These are phyloP conservation scores for Nomada hirtipes DNA, from an alignment of 2,888 invertebrate species.

Conservation along the genomic window DNA sequence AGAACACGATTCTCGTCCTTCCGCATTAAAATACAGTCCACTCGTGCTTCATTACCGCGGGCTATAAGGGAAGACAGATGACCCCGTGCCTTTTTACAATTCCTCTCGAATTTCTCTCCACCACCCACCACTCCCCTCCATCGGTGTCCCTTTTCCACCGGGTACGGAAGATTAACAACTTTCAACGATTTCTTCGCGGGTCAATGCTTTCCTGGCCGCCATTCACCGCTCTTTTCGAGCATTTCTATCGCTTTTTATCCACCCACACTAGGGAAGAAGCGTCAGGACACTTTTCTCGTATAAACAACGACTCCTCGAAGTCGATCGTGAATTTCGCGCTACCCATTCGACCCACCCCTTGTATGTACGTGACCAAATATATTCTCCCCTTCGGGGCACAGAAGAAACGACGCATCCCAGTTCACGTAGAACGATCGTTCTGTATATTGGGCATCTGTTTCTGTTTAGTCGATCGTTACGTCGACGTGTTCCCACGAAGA, in stretches of 20 bases:
- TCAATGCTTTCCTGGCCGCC: not conserved
- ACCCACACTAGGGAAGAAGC: not conserved
- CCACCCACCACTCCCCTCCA: no score
- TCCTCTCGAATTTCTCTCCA: not conserved
- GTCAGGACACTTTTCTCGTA: conserved; percentile 30
- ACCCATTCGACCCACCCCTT: conserved; percentile 4
- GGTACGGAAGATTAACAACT: conserved; percentile 21
- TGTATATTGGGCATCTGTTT: conserved; percentile 61
- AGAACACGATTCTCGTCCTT: conserved; percentile 14
- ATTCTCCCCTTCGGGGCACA: conserved; percentile 43
- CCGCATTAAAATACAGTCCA: conserved; percentile 14
- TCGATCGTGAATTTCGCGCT: conserved; percentile 57
- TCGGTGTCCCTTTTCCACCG: not conserved
- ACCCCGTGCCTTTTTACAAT: conserved; percentile 6
- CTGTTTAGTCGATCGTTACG: conserved; percentile 63
- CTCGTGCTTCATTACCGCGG: conserved; percentile 15
- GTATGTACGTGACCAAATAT: conserved; percentile 48
- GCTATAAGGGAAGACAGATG: conserved; percentile 5
- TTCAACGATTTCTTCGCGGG: not conserved
- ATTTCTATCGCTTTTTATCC: conserved; percentile 46
- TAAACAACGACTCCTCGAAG: conserved; percentile 40
- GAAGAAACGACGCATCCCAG: conserved; percentile 49
- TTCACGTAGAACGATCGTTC: conserved; percentile 62
- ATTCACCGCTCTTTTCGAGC: conserved; percentile 21
- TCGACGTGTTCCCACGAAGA: conserved; percentile 63